Evolutionary conservation across 1,140 invertebrate species (phyloP).

Genomic region (Drosophila biarmipes): DNA sequence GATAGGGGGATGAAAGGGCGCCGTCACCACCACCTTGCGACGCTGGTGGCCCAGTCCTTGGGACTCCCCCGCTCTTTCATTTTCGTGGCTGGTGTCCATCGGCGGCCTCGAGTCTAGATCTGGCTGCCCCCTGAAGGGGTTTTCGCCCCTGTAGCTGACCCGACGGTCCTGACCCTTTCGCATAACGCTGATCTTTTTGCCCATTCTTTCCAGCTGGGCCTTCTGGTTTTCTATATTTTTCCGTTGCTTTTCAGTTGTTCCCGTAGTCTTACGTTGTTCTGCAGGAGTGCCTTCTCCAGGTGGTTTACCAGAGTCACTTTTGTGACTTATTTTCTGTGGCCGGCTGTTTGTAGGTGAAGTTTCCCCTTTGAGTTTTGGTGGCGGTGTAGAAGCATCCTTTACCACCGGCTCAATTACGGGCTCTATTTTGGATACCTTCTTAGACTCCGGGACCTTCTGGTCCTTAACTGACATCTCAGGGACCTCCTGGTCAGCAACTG

Average conservation of each 20-base stretch:
- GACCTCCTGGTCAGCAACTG: background rate
- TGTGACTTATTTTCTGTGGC: background rate
- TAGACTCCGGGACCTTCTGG: background rate
- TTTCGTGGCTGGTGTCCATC: slow-evolving; percentile 3
- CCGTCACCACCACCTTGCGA: slow-evolving; percentile 19
- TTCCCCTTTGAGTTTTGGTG: background rate
- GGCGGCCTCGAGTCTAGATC: background rate
- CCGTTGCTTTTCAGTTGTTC: background rate
- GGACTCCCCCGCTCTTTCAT: background rate
- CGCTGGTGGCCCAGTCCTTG: slow-evolving; percentile 3
- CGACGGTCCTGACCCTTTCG: slow-evolving; percentile 8
- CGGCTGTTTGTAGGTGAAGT: background rate
- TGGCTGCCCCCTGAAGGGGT: slow-evolving; percentile 15
- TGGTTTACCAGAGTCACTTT: background rate
- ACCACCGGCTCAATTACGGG: background rate
- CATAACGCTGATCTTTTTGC: background rate
- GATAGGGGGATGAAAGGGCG: slow-evolving; percentile 51
- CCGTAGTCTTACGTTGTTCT: background rate
- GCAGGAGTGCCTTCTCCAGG: background rate
- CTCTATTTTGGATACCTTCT: background rate
- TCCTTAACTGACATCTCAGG: background rate
- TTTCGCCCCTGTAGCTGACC: slow-evolving; percentile 13
- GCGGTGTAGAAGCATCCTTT: background rate
- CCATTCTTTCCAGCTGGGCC: background rate
- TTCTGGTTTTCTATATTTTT: background rate